Base-by-base conservation (phyloP, 2,113 vertebrate genomes). In the Halichoerus grypus region DNA sequence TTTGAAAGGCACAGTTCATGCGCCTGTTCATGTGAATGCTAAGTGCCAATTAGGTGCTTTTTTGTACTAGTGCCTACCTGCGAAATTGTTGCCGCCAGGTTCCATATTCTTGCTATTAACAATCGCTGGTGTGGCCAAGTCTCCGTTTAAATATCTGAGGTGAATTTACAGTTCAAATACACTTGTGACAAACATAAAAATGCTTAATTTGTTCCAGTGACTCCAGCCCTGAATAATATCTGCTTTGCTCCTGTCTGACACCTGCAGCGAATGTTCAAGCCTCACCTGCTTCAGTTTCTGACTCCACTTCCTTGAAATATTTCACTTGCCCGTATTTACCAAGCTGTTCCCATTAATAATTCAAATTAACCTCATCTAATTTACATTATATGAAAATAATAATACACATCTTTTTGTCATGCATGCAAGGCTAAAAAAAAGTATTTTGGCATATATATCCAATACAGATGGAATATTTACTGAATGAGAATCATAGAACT, bases 21-120 rank as follows among this genome's bases (percentile, higher is more conserved):
- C 28, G 59, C 16, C 55, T 93, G 21, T 53, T 97, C 42, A 84
- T 90, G 71, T 93, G 42, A 90, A 88, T 69, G 87, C 63, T 95
- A 89, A 94, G 72, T 77, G 69, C 21, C 59, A 89, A 65, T 92
- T 93, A 57, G 5, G 26, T 61, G 4, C 24, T 36, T 36, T 31
- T 95, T 80, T 95, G 76, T 81, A 55, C 11, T 26, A 42, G 21
- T 33, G 83, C 21, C 79, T 83, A 94, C 82, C 31, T 95, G 63
- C 15, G 91, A 82, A 95, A 95, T 46, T 36, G 12, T 49, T 18
- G 5, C 77, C 86, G 65, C 79, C 19, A 55, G 7, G 65, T 97
- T n/a, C 24, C 49, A 42, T 72, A 74, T 51, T 87, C 79, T 94
- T 36, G 42, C 36, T 84, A 55, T 95, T 88, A 97, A 46, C 59